phyloP scores from a whole-genome alignment of 2,113 vertebrate species.

The Thunnus thynnus region DNA sequence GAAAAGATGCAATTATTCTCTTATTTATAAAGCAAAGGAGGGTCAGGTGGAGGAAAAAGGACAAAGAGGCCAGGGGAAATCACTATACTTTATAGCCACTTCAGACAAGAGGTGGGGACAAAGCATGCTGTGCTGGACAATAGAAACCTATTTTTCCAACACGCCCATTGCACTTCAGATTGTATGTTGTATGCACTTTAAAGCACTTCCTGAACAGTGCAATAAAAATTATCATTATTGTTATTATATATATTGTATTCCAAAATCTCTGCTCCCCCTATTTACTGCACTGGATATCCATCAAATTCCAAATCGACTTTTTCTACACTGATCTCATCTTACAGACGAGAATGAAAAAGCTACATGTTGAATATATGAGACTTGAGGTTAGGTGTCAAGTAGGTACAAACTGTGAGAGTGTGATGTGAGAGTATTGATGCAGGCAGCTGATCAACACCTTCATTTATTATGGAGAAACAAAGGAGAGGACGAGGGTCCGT shows the following conservation, averaged over 20 bases:
- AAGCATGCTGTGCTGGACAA: slow-evolving; percentile 26
- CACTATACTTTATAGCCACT: slow-evolving; percentile 39
- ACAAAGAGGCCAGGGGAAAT: slow-evolving; percentile 18
- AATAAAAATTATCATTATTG: neutral
- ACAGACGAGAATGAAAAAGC: neutral
- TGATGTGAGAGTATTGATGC: slow-evolving; percentile 59
- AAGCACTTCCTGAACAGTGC: neutral
- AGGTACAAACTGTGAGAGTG: slow-evolving; percentile 48
- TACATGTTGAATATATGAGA: slow-evolving; percentile 34
- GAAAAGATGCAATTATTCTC: slow-evolving; percentile 31
- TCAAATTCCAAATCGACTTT: neutral
- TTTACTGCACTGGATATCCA: neutral
- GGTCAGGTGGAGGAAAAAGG: slow-evolving; percentile 1
- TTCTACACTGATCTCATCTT: neutral
- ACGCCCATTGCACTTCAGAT: slow-evolving; percentile 5
- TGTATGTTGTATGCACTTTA: neutral
- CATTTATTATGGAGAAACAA: slow-evolving; percentile 62
- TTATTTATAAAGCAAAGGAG: slow-evolving; percentile 16
- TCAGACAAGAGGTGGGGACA: slow-evolving; percentile 36
- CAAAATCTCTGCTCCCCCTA: too few relatives aligned
- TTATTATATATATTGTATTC: neutral
- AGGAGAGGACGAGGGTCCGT: slow-evolving; percentile 24
- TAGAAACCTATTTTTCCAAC: slow-evolving; percentile 10
- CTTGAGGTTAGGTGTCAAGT: slow-evolving; percentile 67
- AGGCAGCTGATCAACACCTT: slow-evolving; percentile 67